Base-by-base conservation (phyloP, 2,113 vertebrate genomes). In the Zingel zingel region DNA sequence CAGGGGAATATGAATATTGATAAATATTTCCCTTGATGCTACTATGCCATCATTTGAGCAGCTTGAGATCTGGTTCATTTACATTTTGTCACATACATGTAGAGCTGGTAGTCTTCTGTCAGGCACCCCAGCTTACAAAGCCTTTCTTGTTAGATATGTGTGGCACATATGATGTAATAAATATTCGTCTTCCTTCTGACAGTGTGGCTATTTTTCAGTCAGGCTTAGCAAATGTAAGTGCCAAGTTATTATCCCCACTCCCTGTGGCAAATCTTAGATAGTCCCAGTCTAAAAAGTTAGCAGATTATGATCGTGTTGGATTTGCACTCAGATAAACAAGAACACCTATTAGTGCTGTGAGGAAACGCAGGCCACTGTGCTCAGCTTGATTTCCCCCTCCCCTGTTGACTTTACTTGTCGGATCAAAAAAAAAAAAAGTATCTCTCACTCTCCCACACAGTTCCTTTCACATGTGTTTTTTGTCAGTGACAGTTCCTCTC, bases 241-340 rank as follows among this genome's bases (percentile, higher is more conserved):
- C 47, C 51, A 69, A 50, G 68, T 88, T 83, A 84, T 88, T 82
- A 89, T 86, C 62, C 69, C 39, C 83, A 66, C 85, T 81, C 88
- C 56, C 54, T 68, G 63, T 88, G 68, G 79, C 77, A 70, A 77
- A 72, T 72, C 78, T 75, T 87, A 89, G 21, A 85, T 85, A 86
- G 77, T 90, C 70, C 74, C 86, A 89, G 81, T 33, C 58, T 73
- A 54, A 56, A 74, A 82, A 80, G 79, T 91, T 88, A 94, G 88
- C 54, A 84, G 94, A 94, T 95, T 95, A 93, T 84, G 61, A 83
- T 85, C 56, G n/a, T 89, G 78, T 84, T 86, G 92, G 91, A 92
- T 94, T 94, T 94, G 78, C 81, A 63, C 74, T 62, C 47, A 51
- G 64, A 71, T 58, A 88, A 89, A 61, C 70, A 75, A 51, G 62